phyloP scores from a whole-genome alignment of 2,888 invertebrate species.

The Drepanosiphum platanoidis region DNA sequence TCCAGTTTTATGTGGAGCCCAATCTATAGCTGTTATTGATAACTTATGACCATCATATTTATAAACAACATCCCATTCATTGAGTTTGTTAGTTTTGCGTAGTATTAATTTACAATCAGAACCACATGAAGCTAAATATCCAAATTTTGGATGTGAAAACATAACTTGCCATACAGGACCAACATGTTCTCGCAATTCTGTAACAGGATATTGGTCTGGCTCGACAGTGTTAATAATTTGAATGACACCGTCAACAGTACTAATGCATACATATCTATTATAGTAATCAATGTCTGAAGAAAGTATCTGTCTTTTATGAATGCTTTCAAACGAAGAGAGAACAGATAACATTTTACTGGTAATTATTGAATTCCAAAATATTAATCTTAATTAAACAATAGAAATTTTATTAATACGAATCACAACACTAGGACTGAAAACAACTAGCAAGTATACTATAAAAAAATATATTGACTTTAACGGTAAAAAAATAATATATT shows the following conservation, averaged over 20 bases:
- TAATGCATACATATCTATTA: slow-evolving; percentile 94
- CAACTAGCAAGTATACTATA: background rate
- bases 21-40: slow-evolving; percentile 95
- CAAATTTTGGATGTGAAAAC: slow-evolving; percentile 98
- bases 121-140: slow-evolving; percentile 96
- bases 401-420: too few relatives aligned
- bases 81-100: slow-evolving; percentile 84
- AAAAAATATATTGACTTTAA: background rate
- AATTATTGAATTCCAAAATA: background rate
- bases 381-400: background rate
- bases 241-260: slow-evolving; percentile 96
- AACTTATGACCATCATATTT: slow-evolving; percentile 93
- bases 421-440: too few relatives aligned
- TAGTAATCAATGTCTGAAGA: slow-evolving; percentile 99
- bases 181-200: slow-evolving; percentile 89
- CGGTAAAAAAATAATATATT: background rate
- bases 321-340: slow-evolving; percentile 94
- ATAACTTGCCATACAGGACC: slow-evolving; percentile 97
- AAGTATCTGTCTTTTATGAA: slow-evolving; percentile 99
- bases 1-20: slow-evolving; percentile 96
- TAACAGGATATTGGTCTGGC: slow-evolving; percentile 87
- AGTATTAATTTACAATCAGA: slow-evolving; percentile 99
- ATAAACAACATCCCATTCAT: slow-evolving; percentile 90
- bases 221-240: slow-evolving; percentile 96
- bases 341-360: slow-evolving; percentile 68